A percentile compares a stretch with the other conserved stretches of the same genome.
Conservation (phyloP, 2,113 vertebrate genomes). For the Labeo rohita region DNA sequence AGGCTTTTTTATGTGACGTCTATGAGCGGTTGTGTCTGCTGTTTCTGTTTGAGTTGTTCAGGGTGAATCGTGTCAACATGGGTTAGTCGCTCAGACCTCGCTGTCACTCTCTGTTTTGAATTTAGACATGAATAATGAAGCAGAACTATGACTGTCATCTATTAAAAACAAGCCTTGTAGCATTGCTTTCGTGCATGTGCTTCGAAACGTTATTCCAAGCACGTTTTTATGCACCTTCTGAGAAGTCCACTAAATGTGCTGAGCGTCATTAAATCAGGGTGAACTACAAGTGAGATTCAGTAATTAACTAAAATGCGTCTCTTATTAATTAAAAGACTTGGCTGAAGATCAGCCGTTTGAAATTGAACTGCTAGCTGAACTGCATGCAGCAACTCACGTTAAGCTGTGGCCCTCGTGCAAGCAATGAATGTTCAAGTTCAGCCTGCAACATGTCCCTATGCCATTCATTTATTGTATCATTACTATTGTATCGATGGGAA, state of each 20-base stretch:
- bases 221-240: neutral
- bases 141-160: neutral
- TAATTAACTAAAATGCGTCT: neutral
- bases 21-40: neutral
- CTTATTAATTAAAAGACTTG: conserved; percentile 5
- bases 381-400: neutral
- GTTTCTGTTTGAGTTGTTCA: neutral
- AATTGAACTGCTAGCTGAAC: neutral
- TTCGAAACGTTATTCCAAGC: neutral
- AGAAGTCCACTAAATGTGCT: neutral
- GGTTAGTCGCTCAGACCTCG: neutral
- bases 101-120: conserved; percentile 2
- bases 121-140: neutral
- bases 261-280: neutral
- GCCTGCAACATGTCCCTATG: neutral
- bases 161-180: neutral
- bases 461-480: neutral
- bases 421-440: no score
- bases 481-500: no score
- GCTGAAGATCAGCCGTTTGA: neutral
- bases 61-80: conserved; percentile 14
- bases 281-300: neutral
- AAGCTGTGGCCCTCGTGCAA: neutral
- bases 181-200: no score
- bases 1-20: neutral